Conservation (phyloP, 2,113 vertebrate species). For the Sinocyclocheilus rhinocerous region DNA sequence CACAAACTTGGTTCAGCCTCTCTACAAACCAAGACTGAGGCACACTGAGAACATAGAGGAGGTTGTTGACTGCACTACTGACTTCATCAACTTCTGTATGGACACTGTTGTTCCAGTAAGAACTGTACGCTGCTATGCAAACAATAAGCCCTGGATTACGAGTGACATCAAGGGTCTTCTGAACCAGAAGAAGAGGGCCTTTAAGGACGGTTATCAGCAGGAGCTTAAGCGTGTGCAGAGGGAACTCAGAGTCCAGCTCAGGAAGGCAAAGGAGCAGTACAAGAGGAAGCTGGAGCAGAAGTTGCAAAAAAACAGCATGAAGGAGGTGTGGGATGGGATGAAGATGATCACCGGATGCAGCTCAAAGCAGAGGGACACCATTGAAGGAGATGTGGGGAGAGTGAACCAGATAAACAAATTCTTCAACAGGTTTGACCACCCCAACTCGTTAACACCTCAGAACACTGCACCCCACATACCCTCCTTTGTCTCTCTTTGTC, state of each 20-base stretch:
- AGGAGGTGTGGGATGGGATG: background rate
- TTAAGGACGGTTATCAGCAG: background rate
- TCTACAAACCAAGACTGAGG: no score
- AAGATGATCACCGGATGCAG: slow-evolving; percentile 6
- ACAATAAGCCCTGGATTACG: slow-evolving; percentile 43
- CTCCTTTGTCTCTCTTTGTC: no score
- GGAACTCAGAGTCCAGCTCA: background rate
- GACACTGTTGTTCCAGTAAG: background rate
- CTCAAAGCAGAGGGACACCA: background rate
- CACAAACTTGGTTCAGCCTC: no score
- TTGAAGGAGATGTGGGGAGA: background rate
- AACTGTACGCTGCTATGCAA: slow-evolving; percentile 14
- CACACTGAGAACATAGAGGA: slow-evolving; percentile 1
- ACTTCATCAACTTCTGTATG: slow-evolving; percentile 47
- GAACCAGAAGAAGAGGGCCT: slow-evolving; percentile 39
- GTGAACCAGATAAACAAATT: background rate
- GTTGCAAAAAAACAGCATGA: background rate
- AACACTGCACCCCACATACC: no score
- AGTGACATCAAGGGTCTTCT: slow-evolving; percentile 25
- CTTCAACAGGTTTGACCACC: background rate
- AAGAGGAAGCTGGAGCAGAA: slow-evolving; percentile 11
- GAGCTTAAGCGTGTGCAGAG: background rate
- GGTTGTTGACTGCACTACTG: slow-evolving; percentile 30
- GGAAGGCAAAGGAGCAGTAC: background rate
- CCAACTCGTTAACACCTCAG: no score